Evolutionary conservation across 1,140 invertebrate species (phyloP), one percentile per base, ranked within the genome.

Genomic region (Leucophenga varia): DNA sequence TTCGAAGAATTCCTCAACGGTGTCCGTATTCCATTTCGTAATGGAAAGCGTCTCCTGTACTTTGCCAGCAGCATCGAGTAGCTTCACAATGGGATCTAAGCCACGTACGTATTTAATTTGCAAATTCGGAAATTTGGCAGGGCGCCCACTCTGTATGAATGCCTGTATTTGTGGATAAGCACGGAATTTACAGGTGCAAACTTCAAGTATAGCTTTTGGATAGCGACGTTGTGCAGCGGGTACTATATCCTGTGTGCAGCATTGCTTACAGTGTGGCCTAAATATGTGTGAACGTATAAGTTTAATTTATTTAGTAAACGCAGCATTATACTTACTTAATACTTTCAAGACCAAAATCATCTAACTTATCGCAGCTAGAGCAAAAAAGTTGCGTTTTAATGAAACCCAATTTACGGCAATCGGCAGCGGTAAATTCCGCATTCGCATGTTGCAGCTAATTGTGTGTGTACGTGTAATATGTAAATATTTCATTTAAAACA

Each of bases 1-100:
- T 30, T 85, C 86, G 25, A 97, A 83, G 78, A 96, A 97, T 78
- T 96, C 94, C 76, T 95, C 90, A 1, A 97, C 88, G 9, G 93
- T 90, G 69, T 98, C 94, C 5, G 94, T 97, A 74, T 97, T 90
- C 95, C 94, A 98, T 74, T 95, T 95, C 55, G 95, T 92, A 72
- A 97, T 96, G 30, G 93, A 91, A 3, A 97, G 81, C 36, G 88
- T 87, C 69, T 94, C 90, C 75, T 86, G 84, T 12, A 93, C 80
- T 69, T 89, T 87, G 19, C 87, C 88, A 64, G 88, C 85, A 41
- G 84, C 85, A 72, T 97, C 88, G 49, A 91, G 80, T 18, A 98
- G 76, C 72, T 94, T 94, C 28, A 98, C 94, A 37, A 93, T 85
- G 3, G 95, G 95, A 79, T 96, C 93, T 36, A 94, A 78, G 17